Evolutionary conservation across 2,888 invertebrate species (phyloP), one percentile per base, ranked within the genome.

Genomic region (Zhengitettix transpicula): DNA sequence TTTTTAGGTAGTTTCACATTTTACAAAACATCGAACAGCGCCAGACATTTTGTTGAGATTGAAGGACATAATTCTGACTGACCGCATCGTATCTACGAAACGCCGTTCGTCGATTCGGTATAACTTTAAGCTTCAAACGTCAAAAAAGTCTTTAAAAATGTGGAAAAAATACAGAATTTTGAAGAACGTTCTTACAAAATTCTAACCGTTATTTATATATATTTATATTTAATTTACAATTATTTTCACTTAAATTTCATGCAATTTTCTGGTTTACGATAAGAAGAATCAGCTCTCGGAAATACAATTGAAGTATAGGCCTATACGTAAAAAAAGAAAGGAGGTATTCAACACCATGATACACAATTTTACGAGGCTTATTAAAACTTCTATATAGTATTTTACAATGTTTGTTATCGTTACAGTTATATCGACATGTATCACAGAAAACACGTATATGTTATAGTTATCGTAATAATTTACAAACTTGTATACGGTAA

Each of bases 361-460:
- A 47, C 47, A 47, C 47, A 47, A 47, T 47, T 47, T 47, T 47
- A 47, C 47, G n/a, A 14, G 12, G n/a, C 47, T 47, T 47, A 47
- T 47, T 47, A 47, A 47, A 47, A 14, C n/a, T 47, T 47, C 47
- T 47, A 47, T n/a, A 47, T 47, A 47, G 47, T 47, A 47, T 47
- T 14, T 47, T 47, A 47, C 47, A 47, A 12, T 12, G 12, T 47
- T n/a, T 52, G 16, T 53, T 55, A 47, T 59, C 52, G 16, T 57
- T 61, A 61, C 53, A 53, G 56, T 58, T 47, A 56, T 53, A 59
- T 62, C 60, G 63, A 63, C 61, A 63, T 60, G 52, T 63, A 63
- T 63, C 63, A 63, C 63, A 63, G 63, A 62, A 61, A 63, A 61
- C 57, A 61, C 58, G 55, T 55, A 58, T 60, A 57, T 51, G 47